phyloP scores from a whole-genome alignment of 2,888 invertebrate species.

The Cosmia pyralina region DNA sequence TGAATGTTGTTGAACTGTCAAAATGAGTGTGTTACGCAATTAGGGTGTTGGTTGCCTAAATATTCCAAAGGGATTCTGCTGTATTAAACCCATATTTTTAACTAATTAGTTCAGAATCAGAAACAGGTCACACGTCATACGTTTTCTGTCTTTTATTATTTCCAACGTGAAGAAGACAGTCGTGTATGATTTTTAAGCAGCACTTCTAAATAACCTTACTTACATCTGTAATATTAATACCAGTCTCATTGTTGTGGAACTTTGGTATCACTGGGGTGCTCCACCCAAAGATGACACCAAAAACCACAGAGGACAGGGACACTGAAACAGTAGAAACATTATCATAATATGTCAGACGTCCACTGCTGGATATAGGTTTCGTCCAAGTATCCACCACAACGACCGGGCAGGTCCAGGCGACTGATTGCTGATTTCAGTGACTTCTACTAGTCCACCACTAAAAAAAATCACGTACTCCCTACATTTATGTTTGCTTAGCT shows the following conservation, averaged over 20 bases:
- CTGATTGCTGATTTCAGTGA: not conserved
- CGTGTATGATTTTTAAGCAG: not conserved
- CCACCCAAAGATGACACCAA: constrained; percentile 78
- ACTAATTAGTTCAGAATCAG: not conserved
- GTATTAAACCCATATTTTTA: not conserved
- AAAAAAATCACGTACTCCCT: too few relatives aligned
- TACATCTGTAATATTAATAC: constrained; percentile 74
- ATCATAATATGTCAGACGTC: not conserved
- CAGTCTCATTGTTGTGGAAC: constrained; percentile 74
- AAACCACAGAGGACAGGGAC: constrained; percentile 74
- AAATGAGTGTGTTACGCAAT: too few relatives aligned
- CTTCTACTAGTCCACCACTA: not conserved
- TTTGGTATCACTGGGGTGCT: constrained; percentile 74
- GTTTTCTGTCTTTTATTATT: not conserved
- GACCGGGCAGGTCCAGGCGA: not conserved
- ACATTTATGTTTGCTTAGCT: too few relatives aligned
- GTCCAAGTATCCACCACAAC: not conserved
- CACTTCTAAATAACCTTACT: constrained; percentile 68
- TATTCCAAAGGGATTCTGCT: not conserved
- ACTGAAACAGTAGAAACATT: constrained; percentile 70
- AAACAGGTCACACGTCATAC: not conserved
- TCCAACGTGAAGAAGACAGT: not conserved
- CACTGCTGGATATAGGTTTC: not conserved
- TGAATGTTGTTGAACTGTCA: too few relatives aligned
- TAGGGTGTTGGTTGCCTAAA: too few relatives aligned